Percentiles rank a stretch among this genome's conserved stretches.
phyloP scores from a whole-genome alignment of 2,888 invertebrate species.

The Doris montereyensis region DNA sequence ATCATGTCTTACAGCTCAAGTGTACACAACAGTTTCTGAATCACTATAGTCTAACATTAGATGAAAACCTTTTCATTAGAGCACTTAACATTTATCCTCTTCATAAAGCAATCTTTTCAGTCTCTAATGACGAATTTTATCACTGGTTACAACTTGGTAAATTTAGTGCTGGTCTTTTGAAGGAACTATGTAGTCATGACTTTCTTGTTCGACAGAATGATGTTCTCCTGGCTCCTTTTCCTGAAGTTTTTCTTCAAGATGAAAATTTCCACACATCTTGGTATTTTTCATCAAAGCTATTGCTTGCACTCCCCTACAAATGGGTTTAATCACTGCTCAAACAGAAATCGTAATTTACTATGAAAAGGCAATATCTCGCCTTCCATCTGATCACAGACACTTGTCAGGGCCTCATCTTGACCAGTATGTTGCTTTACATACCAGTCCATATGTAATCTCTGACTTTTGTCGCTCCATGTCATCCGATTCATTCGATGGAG shows the following conservation, averaged over 20 bases:
- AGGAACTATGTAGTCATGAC: slow-evolving; percentile 51
- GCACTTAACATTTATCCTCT: slow-evolving; percentile 53
- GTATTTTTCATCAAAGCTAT: slow-evolving; percentile 58
- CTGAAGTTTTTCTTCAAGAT: slow-evolving; percentile 52
- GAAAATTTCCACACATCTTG: slow-evolving; percentile 51
- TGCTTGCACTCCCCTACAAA: slow-evolving; percentile 61
- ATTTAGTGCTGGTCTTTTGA: slow-evolving; percentile 56
- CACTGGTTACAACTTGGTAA: slow-evolving; percentile 58
- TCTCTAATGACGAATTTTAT: slow-evolving; percentile 55
- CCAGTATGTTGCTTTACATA: slow-evolving; percentile 42
- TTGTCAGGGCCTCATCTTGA: slow-evolving; percentile 39
- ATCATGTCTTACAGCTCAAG: slow-evolving; percentile 25
- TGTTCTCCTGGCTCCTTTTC: slow-evolving; percentile 58
- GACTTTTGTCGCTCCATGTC: slow-evolving; percentile 55
- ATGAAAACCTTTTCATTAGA: slow-evolving; percentile 50
- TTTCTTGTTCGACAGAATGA: slow-evolving; percentile 60
- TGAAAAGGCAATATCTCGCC: slow-evolving; percentile 43
- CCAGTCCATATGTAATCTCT: slow-evolving; percentile 53
- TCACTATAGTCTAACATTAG: slow-evolving; percentile 58
- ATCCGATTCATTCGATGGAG: slow-evolving; percentile 40
- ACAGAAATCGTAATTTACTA: slow-evolving; percentile 62
- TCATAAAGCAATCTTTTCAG: slow-evolving; percentile 56
- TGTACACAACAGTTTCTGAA: slow-evolving; percentile 51
- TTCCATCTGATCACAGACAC: slow-evolving; percentile 45
- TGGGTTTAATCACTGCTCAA: slow-evolving; percentile 55